These are phyloP conservation scores for Natator depressus DNA, from an alignment of 2,113 vertebrate species.

Conservation along the genomic window DNA sequence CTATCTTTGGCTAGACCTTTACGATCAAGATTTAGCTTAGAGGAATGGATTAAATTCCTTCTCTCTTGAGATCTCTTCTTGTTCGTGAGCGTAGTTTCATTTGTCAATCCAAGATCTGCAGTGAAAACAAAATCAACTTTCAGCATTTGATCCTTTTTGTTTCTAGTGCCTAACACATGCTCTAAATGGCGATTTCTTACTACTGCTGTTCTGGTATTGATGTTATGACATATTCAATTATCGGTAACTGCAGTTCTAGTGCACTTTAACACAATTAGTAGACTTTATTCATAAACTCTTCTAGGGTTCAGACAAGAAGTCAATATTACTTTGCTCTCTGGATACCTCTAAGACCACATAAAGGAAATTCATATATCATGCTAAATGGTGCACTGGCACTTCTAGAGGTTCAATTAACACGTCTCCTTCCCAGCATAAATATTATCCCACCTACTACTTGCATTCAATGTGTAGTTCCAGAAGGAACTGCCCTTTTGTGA, in stretches of 20 bases:
- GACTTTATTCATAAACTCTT: slow-evolving; percentile 28
- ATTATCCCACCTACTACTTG: neutral
- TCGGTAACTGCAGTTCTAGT: neutral
- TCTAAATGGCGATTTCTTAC: neutral
- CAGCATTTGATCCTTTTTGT: neutral
- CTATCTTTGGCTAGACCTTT: neutral
- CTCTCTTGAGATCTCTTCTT: slow-evolving; percentile 46
- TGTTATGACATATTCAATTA: neutral
- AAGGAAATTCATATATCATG: neutral
- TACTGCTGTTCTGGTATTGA: neutral
- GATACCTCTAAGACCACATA: neutral
- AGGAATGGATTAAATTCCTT: neutral
- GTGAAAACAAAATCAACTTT: slow-evolving; percentile 25
- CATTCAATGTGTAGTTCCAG: neutral
- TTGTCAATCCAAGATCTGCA: slow-evolving; percentile 22
- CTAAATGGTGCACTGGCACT: neutral
- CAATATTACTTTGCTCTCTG: neutral
- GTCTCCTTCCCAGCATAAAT: neutral
- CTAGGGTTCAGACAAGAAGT: neutral
- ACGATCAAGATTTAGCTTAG: neutral
- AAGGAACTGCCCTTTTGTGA: neutral
- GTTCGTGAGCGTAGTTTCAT: neutral
- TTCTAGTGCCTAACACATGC: neutral
- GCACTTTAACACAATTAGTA: neutral
- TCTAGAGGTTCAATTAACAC: neutral